Evolutionary conservation across 2,888 invertebrate genomes (phyloP).

Genomic region (Troides helena): DNA sequence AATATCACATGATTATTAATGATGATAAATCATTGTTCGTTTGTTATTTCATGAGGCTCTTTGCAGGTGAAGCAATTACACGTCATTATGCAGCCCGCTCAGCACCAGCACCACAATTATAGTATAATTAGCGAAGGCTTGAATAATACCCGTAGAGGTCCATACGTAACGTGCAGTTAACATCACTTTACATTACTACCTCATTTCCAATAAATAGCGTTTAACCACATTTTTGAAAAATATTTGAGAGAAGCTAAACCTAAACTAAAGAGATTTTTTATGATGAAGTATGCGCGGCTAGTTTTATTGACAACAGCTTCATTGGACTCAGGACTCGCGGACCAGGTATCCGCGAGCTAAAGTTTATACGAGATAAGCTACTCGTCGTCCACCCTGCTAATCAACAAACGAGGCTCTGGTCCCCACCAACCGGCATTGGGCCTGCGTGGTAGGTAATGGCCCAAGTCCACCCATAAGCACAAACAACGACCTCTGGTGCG

Average conservation of each 20-base stretch:
- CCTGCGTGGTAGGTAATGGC: no score
- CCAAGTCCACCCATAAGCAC: no score
- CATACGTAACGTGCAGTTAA: conserved; percentile 17
- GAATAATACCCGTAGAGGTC: conserved; percentile 5
- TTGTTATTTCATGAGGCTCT: not conserved
- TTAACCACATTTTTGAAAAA: not conserved
- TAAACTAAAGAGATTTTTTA: no score
- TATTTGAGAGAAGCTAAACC: not conserved
- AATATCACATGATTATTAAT: not conserved
- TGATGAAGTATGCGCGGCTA: no score
- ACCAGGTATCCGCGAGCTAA: no score
- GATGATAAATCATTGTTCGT: not conserved
- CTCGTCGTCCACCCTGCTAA: no score
- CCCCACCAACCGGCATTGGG: no score
- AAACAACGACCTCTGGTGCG: no score
- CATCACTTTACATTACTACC: not conserved
- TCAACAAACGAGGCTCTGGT: no score
- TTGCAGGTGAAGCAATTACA: conserved; percentile 11
- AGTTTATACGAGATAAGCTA: no score
- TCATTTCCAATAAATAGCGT: conserved; percentile 9
- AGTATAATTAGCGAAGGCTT: conserved; percentile 22
- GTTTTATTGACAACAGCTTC: no score
- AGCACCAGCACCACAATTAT: conserved; percentile 22
- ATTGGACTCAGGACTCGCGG: no score
- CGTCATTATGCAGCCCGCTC: conserved; percentile 13